These are phyloP conservation scores for Dinoponera quadriceps DNA, from an alignment of 1,140 invertebrate genomes.

Conservation along the genomic window DNA sequence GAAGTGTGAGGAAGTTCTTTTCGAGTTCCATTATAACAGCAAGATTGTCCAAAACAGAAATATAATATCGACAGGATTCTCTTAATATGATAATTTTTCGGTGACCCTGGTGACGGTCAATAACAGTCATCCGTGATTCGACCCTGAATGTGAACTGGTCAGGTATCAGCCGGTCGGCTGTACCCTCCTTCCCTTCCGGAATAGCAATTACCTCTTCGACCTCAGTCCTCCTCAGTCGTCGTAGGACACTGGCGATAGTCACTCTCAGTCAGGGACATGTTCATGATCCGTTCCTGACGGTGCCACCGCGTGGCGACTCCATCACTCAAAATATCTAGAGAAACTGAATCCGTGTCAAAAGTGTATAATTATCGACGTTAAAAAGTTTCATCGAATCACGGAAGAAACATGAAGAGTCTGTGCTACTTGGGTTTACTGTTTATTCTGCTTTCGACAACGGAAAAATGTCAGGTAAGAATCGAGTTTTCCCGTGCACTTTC, in stretches of 20 bases:
- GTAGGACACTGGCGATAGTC: slow-evolving; percentile 78
- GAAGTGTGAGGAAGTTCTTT: neutral
- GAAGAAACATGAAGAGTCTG: slow-evolving; percentile 69
- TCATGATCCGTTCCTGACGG: slow-evolving; percentile 71
- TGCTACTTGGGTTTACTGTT: slow-evolving; percentile 46
- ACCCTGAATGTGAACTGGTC: slow-evolving; percentile 82
- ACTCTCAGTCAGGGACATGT: slow-evolving; percentile 75
- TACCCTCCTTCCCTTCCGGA: slow-evolving; percentile 79
- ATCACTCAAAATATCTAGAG: slow-evolving; percentile 38
- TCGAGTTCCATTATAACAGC: neutral
- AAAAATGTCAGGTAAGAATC: slow-evolving; percentile 62
- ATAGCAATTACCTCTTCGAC: slow-evolving; percentile 79
- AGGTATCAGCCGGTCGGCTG: slow-evolving; percentile 75
- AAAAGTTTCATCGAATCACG: neutral
- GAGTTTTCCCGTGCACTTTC: neutral
- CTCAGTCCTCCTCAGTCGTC: slow-evolving; percentile 76
- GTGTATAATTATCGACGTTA: slow-evolving; percentile 27
- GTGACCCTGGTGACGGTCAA: slow-evolving; percentile 76
- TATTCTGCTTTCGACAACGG: slow-evolving; percentile 18
- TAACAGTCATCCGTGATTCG: slow-evolving; percentile 79
- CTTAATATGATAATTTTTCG: slow-evolving; percentile 12
- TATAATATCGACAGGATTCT: neutral
- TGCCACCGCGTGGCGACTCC: slow-evolving; percentile 66
- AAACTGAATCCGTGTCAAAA: neutral
- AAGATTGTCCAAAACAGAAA: neutral